A percentile compares a stretch with the other conserved stretches of the same genome.
Evolutionary conservation across 2,888 invertebrate genomes (phyloP).

Genomic region (Pseudococcus longispinus): DNA sequence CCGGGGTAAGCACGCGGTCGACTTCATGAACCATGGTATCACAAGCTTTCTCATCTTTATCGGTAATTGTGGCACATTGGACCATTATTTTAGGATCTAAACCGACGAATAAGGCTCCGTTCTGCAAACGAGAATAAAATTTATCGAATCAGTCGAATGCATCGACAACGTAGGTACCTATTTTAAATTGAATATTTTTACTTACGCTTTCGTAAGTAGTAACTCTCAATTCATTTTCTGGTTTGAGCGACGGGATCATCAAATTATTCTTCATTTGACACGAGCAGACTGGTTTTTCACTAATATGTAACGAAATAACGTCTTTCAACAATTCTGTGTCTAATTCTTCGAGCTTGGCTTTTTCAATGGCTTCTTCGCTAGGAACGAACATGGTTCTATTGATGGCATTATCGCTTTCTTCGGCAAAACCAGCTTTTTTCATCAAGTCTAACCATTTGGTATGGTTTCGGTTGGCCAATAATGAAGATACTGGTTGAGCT

Average conservation of each 20-base stretch:
- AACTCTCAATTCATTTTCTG: slow-evolving; percentile 66
- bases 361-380: slow-evolving; percentile 64
- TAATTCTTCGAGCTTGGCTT: slow-evolving; percentile 62
- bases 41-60: slow-evolving; percentile 72
- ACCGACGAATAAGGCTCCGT: slow-evolving; percentile 64
- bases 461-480: slow-evolving; percentile 70
- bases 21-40: slow-evolving; percentile 74
- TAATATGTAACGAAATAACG: slow-evolving; percentile 70
- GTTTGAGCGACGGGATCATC: slow-evolving; percentile 65
- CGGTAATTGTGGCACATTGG: slow-evolving; percentile 72
- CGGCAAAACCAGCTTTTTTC: slow-evolving; percentile 63
- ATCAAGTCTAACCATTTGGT: slow-evolving; percentile 68
- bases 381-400: slow-evolving; percentile 67
- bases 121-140: slow-evolving; percentile 13
- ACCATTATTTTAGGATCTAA: slow-evolving; percentile 70
- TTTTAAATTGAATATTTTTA: slow-evolving; percentile 49
- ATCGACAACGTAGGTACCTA: not conserved
- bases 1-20: slow-evolving; percentile 68
- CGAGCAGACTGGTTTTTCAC: slow-evolving; percentile 67
- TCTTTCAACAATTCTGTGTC: slow-evolving; percentile 66
- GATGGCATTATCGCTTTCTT: slow-evolving; percentile 62
- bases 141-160: not conserved
- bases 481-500: slow-evolving; percentile 64
- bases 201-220: slow-evolving; percentile 70
- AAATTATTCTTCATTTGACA: slow-evolving; percentile 68